Conservation (phyloP, 2,113 vertebrate genomes). For the Cyprinus carpio region DNA sequence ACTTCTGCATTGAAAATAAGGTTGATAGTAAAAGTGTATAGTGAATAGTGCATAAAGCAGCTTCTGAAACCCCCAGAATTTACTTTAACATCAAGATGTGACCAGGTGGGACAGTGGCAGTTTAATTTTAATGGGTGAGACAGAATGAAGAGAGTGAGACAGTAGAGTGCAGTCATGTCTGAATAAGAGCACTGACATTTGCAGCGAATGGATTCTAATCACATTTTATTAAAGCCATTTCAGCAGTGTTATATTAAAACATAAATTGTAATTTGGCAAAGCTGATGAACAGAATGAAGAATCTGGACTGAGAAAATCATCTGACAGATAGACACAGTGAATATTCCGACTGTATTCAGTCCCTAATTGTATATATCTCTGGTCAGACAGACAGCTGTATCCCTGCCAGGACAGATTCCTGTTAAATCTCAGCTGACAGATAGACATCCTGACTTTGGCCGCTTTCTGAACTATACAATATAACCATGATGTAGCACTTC, state of each 20-base stretch:
- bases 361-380: not conserved
- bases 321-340: no score
- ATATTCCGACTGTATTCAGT: no score
- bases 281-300: not conserved
- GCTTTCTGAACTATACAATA: not conserved
- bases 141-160: constrained; percentile 26
- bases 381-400: constrained; percentile 1
- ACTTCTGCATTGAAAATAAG: no score
- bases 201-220: constrained; percentile 66
- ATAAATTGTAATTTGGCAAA: constrained; percentile 30
- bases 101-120: not conserved
- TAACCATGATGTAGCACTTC: not conserved
- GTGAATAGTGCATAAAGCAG: not conserved
- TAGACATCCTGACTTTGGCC: not conserved
- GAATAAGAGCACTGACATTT: constrained; percentile 48
- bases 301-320: no score
- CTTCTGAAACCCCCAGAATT: not conserved
- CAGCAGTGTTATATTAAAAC: constrained; percentile 59
- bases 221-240: constrained; percentile 69
- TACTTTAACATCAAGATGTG: not conserved
- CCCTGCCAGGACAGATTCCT: not conserved
- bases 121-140: not conserved
- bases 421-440: not conserved
- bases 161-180: constrained; percentile 59
- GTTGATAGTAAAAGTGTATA: not conserved